Conservation (phyloP, 2,113 vertebrate genomes). For the Tylochromis polylepis region DNA sequence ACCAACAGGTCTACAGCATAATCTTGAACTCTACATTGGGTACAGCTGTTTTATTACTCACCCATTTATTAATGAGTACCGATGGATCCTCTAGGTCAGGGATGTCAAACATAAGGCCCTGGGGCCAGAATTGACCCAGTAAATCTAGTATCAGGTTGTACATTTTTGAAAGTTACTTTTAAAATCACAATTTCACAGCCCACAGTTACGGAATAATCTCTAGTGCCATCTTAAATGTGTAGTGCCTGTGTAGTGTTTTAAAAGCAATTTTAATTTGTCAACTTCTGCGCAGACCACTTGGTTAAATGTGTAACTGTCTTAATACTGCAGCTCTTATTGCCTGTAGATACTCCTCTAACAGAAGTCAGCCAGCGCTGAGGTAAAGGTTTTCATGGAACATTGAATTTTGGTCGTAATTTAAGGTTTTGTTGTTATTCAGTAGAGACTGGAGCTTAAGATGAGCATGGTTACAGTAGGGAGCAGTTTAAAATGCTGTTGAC, state of each 20-base stretch:
- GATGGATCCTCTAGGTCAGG: background rate
- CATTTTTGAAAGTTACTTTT: too few relatives aligned
- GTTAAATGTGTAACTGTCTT: background rate
- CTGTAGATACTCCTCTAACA: background rate
- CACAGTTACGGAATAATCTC: background rate
- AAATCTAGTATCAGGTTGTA: background rate
- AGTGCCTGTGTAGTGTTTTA: background rate
- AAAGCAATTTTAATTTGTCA: accelerated
- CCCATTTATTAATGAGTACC: background rate
- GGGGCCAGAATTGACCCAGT: accelerated
- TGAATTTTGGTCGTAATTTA: too few relatives aligned
- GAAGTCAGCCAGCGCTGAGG: too few relatives aligned
- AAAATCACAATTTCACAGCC: background rate
- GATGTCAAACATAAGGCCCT: background rate
- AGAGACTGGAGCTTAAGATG: background rate
- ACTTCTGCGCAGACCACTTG: background rate
- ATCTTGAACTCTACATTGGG: background rate
- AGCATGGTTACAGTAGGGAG: background rate
- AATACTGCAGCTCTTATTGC: background rate
- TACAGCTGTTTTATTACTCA: background rate
- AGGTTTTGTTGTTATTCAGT: accelerated
- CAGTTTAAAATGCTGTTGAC: background rate
- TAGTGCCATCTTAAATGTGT: background rate
- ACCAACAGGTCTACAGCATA: accelerated
- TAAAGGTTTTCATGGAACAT: too few relatives aligned